Percentiles rank a stretch among this genome's conserved stretches.
These are phyloP conservation scores for Enteromius treurensis DNA, from an alignment of 2,797 vertebrate genomes.

Conservation along the genomic window DNA sequence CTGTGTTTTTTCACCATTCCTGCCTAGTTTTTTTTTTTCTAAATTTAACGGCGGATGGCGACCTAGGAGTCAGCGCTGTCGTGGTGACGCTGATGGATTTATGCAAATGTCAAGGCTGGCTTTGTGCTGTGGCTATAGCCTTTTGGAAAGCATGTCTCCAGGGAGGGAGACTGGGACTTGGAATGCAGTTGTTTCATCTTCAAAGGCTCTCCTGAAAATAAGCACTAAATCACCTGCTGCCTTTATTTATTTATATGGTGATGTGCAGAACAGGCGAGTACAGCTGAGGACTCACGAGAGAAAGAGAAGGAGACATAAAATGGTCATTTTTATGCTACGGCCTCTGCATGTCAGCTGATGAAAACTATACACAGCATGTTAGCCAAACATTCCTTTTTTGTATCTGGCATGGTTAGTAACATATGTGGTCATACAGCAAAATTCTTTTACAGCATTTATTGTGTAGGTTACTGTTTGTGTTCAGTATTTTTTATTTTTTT, in stretches of 20 bases:
- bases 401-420: not conserved
- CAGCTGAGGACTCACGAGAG: not conserved
- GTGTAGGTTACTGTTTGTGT: not conserved
- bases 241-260: conserved; percentile 48
- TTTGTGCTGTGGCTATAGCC: conserved; percentile 56
- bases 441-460: not conserved
- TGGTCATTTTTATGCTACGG: not conserved
- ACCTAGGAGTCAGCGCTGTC: conserved; percentile 43
- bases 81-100: conserved; percentile 51
- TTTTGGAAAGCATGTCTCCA: conserved; percentile 54
- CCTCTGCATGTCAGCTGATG: not conserved
- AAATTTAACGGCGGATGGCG: conserved; percentile 45
- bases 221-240: conserved; percentile 52
- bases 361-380: not conserved
- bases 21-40: conserved; percentile 31
- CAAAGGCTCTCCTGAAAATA: conserved; percentile 57
- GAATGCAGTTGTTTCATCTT: conserved; percentile 62
- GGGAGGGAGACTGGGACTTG: conserved; percentile 51
- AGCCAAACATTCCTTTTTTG: not conserved
- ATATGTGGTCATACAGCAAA: not conserved
- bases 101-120: conserved; percentile 55
- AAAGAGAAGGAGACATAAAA: conserved; percentile 1
- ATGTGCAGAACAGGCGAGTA: conserved; percentile 14
- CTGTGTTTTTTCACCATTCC: conserved; percentile 9
- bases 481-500: too few species aligned